A percentile compares a stretch with the other conserved stretches of the same genome.
These are phyloP conservation scores for Crax fasciolata DNA, from an alignment of 2,797 vertebrate species.

Conservation along the genomic window DNA sequence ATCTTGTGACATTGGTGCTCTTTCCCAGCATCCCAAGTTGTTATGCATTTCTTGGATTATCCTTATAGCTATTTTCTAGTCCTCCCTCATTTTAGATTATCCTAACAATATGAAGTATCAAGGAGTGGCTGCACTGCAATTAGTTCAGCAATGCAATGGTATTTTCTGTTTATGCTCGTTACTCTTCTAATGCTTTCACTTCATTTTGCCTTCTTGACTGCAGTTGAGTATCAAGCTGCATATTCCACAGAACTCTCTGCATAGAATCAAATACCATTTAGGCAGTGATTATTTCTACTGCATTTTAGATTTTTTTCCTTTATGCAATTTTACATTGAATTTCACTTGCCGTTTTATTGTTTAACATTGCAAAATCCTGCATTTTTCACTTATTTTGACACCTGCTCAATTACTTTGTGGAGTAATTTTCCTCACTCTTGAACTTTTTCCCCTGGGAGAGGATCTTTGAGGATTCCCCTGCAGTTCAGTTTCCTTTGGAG, in stretches of 20 bases:
- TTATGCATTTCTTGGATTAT: background rate
- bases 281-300: background rate
- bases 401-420: background rate
- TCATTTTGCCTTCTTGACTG: background rate
- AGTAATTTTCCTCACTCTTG: background rate
- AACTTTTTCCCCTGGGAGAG: background rate
- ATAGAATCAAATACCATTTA: background rate
- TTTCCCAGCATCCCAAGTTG: background rate
- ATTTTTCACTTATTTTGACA: background rate
- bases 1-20: background rate
- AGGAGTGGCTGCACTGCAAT: background rate
- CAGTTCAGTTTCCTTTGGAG: background rate
- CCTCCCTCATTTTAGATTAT: background rate
- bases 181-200: background rate
- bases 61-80: background rate
- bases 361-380: background rate
- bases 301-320: background rate
- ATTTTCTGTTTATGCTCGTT: background rate
- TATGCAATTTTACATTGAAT: background rate
- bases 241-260: background rate
- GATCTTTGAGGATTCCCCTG: background rate
- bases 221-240: background rate
- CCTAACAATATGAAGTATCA: background rate
- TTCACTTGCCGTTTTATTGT: background rate
- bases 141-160: background rate